A percentile compares a stretch with the other conserved stretches of the same genome.
Conservation (phyloP, 1,140 invertebrate species). For the Macrotrachela quadricornifera region DNA sequence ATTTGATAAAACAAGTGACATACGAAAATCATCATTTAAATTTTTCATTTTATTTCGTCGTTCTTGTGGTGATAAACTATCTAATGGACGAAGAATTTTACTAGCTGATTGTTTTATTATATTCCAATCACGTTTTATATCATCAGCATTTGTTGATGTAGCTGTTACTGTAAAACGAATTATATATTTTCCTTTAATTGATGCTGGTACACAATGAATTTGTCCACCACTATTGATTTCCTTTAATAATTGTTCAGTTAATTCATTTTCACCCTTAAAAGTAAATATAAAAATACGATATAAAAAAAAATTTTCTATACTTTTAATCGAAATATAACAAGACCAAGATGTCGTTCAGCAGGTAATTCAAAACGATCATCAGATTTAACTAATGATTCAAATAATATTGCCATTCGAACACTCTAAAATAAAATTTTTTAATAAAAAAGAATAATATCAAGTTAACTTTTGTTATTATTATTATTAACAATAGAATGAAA, state of each 20-base stretch:
- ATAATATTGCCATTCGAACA: conserved; percentile 19
- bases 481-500: too few species aligned
- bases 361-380: conserved; percentile 26
- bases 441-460: too few species aligned
- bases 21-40: conserved; percentile 46
- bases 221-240: conserved; percentile 24
- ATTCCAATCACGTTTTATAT: conserved; percentile 65
- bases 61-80: too few species aligned
- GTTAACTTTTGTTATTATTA: too few species aligned
- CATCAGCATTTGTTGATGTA: conserved; percentile 58
- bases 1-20: conserved; percentile 66
- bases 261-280: conserved; percentile 18
- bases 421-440: too few species aligned
- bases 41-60: background rate
- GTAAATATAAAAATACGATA: too few species aligned
- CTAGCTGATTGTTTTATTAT: conserved; percentile 58
- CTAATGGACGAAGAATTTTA: conserved; percentile 34
- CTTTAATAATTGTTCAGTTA: conserved; percentile 26
- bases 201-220: conserved; percentile 28
- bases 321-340: conserved; percentile 25
- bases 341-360: conserved; percentile 20
- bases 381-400: conserved; percentile 19
- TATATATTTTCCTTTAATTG: conserved; percentile 51
- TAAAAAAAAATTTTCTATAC: background rate
- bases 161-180: conserved; percentile 81